Evolutionary conservation across 2,113 vertebrate genomes (phyloP).

Genomic region (Hippocampus comes): DNA sequence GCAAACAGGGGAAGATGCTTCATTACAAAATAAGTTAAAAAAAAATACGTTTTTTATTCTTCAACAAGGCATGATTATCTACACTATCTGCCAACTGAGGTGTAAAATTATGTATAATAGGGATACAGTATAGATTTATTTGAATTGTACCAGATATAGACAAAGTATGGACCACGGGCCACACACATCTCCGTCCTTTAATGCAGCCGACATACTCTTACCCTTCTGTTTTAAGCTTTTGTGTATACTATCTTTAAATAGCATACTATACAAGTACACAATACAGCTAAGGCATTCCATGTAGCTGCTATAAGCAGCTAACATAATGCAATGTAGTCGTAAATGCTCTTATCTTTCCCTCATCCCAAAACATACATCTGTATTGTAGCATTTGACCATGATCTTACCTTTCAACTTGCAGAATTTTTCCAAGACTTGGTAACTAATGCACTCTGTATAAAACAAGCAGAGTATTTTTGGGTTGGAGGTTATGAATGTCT

Average conservation of each 20-base stretch:
- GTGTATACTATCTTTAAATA: too few species aligned
- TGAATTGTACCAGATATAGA: not conserved
- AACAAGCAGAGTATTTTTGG: not conserved
- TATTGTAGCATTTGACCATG: too few species aligned
- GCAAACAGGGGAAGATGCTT: not conserved
- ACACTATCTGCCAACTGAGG: not conserved
- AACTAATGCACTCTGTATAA: not conserved
- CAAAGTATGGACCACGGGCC: not conserved
- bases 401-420: too few species aligned
- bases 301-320: not conserved
- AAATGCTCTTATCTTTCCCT: too few species aligned
- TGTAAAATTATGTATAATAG: not conserved
- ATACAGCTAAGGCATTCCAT: not conserved
- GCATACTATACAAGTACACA: not conserved
- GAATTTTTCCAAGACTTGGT: not conserved
- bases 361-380: too few species aligned
- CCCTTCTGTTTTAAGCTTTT: too few species aligned
- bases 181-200: too few species aligned
- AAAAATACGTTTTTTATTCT: not conserved
- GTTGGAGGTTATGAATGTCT: not conserved
- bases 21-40: not conserved
- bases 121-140: too few species aligned
- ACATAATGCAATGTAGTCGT: too few species aligned
- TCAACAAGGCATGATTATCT: too few species aligned
- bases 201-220: too few species aligned